Base-by-base conservation (phyloP, 2,113 vertebrate species). In the Clinocottus analis region DNA sequence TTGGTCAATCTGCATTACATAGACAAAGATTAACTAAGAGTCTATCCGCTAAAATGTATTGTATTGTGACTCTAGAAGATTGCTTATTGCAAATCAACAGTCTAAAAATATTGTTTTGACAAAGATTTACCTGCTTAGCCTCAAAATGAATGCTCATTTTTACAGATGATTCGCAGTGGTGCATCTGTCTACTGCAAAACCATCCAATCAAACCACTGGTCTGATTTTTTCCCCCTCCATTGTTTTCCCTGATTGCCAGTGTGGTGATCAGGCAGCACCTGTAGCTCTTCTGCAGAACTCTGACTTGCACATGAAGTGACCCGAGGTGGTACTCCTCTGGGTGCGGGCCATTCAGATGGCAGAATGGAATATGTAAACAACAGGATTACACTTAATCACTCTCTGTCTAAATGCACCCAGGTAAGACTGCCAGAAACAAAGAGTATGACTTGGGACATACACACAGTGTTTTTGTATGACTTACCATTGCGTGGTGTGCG, bases 401-500 rank as follows among this genome's bases (percentile, higher is more conserved):
- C 69, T 86, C 58, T 21, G 66, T 35, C 68, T 56, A 75, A 77
- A 78, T 67, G 63, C 77, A 71, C 33, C 60, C 83, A 25, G 23
- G 11, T 53, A 23, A 53, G 8, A 53, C 21, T 4, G 21, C 23
- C 49, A 21, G 0, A 51, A 53, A 25, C 5, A 67, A 33, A 53
- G 62, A 62, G 2, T 33, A 21, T 33, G 14, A 61, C 45, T 39
- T 35, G 2, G 19, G 21, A 63, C 29, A 59, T 21, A 16, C 69
- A 53, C 10, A 29, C 2, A 3, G 10, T 59, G 23, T 66, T 59
- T 70, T 68, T 35, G 5, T 1, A 35, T 62, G 65, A 45, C 79
- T 84, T 91, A 95, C 95, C 94, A 13, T 91, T 94, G 61, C 97
- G 96, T 0, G 97, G 97, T 65, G 93, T 96, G 68, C 97, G 94